Evolutionary conservation across 2,113 vertebrate genomes (phyloP).

Genomic region (Amblyornis subalaris): DNA sequence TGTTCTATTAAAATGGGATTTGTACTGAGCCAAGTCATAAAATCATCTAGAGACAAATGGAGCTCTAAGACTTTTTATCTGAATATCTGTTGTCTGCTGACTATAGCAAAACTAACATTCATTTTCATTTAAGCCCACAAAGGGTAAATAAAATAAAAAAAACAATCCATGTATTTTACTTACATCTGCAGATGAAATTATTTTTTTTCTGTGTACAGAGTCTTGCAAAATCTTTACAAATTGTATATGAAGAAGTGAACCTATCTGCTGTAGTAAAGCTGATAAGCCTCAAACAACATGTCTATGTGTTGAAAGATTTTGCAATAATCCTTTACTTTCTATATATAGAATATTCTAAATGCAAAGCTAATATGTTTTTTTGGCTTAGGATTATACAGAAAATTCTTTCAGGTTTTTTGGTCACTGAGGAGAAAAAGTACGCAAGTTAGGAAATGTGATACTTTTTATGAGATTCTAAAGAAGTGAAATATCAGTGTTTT

Average conservation of each 20-base stretch:
- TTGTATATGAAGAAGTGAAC: neutral
- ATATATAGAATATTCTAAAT: neutral
- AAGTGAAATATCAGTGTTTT: neutral
- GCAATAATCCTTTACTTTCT: conserved; percentile 22
- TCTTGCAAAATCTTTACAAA: conserved; percentile 29
- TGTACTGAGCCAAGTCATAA: neutral
- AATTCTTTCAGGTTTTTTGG: neutral
- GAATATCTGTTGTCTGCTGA: neutral
- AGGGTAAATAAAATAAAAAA: neutral
- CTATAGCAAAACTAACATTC: neutral
- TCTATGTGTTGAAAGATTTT: neutral
- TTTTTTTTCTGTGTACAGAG: neutral
- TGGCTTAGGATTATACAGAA: neutral
- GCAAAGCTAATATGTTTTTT: neutral
- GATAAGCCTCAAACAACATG: conserved; percentile 3
- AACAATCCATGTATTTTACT: neutral
- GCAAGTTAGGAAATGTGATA: neutral
- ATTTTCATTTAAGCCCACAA: neutral
- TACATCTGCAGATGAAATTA: neutral
- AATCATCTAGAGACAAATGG: neutral
- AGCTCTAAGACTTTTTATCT: neutral
- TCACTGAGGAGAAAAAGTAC: neutral
- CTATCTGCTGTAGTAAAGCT: neutral
- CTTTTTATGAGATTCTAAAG: neutral
- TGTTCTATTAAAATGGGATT: conserved; percentile 20